Percentiles rank a stretch among this genome's conserved stretches.
Evolutionary conservation across 2,888 invertebrate genomes (phyloP).

Genomic region (Eumacrocentrus americanus): DNA sequence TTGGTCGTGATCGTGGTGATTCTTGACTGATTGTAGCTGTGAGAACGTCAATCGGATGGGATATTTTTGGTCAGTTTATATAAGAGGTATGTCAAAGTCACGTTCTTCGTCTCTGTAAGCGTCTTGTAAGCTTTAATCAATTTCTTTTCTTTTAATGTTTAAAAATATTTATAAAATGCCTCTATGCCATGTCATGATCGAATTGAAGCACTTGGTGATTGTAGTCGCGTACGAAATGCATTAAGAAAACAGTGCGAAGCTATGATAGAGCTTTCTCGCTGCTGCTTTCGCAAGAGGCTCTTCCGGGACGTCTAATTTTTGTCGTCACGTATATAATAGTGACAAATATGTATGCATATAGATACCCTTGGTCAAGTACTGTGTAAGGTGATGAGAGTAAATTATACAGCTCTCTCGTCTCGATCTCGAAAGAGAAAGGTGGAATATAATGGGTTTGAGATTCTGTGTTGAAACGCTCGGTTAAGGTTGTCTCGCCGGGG

Average conservation of each 20-base stretch:
- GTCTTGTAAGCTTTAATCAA: not conserved
- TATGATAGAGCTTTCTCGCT: not conserved
- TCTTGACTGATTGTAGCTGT: constrained; percentile 7
- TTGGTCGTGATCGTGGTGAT: not conserved
- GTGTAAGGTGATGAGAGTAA: constrained; percentile 38
- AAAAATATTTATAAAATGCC: not conserved
- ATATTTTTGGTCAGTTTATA: constrained; percentile 38
- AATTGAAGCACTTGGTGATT: not conserved
- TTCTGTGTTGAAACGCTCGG: constrained; percentile 24
- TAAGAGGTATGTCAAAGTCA: constrained; percentile 37
- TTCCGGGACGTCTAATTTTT: constrained; percentile 20
- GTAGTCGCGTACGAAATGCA: not conserved
- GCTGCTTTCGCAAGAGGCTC: constrained; percentile 19
- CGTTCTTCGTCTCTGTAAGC: not conserved
- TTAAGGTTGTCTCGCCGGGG: constrained; percentile 12
- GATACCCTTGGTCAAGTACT: constrained; percentile 28
- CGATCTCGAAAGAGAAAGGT: constrained; percentile 38
- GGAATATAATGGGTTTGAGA: constrained; percentile 24
- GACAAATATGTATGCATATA: constrained; percentile 16
- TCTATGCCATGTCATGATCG: not conserved
- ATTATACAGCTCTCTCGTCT: constrained; percentile 37
- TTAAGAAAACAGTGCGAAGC: not conserved
- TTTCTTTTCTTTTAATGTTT: not conserved
- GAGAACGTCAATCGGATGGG: constrained; percentile 30
- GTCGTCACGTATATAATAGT: constrained; percentile 14